Percentiles rank a stretch among this genome's conserved stretches.
These are phyloP conservation scores for Urocitellus parryii DNA, from an alignment of 2,113 vertebrate species.

Conservation along the genomic window DNA sequence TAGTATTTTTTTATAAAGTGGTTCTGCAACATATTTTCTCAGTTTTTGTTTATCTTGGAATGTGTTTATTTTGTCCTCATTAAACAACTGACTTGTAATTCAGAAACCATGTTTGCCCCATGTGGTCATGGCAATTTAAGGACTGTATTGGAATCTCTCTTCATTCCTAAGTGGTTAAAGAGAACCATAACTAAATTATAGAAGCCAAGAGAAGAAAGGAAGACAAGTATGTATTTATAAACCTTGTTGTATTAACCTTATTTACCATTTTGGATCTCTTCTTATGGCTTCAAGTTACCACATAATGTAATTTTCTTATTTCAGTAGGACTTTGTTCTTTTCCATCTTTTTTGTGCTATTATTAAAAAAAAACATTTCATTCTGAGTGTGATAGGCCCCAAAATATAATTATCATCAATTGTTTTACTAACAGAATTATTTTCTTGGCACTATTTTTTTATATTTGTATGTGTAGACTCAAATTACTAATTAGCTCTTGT, in stretches of 20 bases:
- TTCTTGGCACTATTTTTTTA: not conserved
- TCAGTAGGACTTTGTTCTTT: not conserved
- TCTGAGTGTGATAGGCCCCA: not conserved
- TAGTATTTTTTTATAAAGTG: too few species aligned
- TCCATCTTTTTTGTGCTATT: not conserved
- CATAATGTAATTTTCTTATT: not conserved
- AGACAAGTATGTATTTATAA: not conserved
- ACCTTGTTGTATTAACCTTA: not conserved
- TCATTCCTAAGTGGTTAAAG: not conserved
- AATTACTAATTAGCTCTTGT: not conserved
- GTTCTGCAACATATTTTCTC: too few species aligned
- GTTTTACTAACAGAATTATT: not conserved
- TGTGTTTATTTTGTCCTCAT: too few species aligned
- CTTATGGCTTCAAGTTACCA: not conserved
- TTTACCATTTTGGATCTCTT: conserved; percentile 13
- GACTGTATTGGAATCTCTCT: not conserved
- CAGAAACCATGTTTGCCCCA: not conserved
- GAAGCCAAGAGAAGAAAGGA: not conserved
- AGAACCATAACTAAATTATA: conserved; percentile 36
- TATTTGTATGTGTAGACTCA: not conserved
- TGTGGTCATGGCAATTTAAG: not conserved
- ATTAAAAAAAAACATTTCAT: not conserved
- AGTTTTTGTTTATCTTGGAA: too few species aligned
- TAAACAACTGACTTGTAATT: too few species aligned
- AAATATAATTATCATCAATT: not conserved